Conservation (phyloP, 2,113 vertebrate species). For the Oncorhynchus clarkii region DNA sequence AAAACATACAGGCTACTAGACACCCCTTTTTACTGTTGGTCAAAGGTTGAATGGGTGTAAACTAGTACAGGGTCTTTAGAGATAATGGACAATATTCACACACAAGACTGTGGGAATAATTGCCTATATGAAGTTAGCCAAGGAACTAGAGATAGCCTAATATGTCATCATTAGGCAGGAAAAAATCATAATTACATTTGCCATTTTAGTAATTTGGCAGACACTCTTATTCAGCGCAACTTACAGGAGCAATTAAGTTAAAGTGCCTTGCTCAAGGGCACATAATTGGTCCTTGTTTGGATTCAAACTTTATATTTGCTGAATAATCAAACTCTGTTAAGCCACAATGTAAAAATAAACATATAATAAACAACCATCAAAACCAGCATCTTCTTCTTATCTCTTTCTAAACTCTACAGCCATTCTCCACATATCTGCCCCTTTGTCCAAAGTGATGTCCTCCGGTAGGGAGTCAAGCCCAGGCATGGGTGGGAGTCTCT, state of each 20-base stretch:
- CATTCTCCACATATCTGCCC: conserved; percentile 63
- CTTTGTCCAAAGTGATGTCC: conserved; percentile 54
- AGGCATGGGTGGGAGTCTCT: conserved; percentile 41
- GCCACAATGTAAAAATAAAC: background rate
- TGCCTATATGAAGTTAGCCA: background rate
- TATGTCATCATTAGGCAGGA: background rate
- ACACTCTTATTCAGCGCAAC: no score
- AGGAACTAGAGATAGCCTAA: background rate
- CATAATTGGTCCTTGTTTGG: background rate
- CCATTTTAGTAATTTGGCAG: no score
- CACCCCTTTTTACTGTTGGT: no score
- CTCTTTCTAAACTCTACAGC: conserved; percentile 62
- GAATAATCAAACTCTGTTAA: no score
- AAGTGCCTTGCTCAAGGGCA: no score
- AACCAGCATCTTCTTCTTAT: conserved; percentile 8
- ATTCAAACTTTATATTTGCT: background rate
- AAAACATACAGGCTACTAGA: no score
- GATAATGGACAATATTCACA: background rate
- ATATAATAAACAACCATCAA: conserved; percentile 1
- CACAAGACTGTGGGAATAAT: background rate
- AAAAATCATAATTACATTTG: background rate
- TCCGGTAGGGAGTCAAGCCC: conserved; percentile 52
- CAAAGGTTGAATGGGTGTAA: no score
- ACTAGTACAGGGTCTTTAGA: background rate
- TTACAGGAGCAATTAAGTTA: no score